These are phyloP conservation scores for Andrena marginata DNA, from an alignment of 2,888 invertebrate species.

Conservation along the genomic window DNA sequence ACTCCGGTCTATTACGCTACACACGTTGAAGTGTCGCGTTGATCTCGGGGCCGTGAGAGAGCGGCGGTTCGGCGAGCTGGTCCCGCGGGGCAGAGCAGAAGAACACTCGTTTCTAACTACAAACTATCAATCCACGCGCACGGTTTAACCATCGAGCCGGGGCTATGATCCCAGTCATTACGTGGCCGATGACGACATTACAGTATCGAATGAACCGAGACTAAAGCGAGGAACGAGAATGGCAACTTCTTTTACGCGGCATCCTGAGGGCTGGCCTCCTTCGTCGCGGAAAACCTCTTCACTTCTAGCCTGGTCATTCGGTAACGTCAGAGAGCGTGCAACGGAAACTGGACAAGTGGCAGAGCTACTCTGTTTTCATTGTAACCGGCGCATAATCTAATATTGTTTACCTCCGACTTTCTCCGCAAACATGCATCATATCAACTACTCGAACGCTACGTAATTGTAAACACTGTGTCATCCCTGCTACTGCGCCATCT, in stretches of 20 bases:
- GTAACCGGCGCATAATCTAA: no score
- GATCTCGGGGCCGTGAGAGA: conserved; percentile 50
- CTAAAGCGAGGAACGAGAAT: conserved; percentile 45
- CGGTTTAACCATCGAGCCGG: conserved; percentile 31
- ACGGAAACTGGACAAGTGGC: no score
- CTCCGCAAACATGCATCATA: no score
- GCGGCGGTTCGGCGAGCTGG: conserved; percentile 17
- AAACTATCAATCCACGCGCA: conserved; percentile 50
- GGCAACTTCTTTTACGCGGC: conserved; percentile 49
- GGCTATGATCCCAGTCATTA: conserved; percentile 56
- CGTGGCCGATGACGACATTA: conserved; percentile 50
- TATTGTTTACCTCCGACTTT: no score
- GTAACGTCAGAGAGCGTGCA: no score
- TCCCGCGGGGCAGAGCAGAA: conserved; percentile 23
- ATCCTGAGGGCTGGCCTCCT: background rate
- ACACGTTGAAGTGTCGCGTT: conserved; percentile 42
- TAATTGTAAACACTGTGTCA: no score
- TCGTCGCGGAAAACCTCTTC: background rate
- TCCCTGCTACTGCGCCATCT: no score
- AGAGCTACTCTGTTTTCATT: background rate
- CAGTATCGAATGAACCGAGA: conserved; percentile 51
- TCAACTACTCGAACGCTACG: no score
- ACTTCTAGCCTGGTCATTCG: background rate
- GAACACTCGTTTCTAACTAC: conserved; percentile 29
- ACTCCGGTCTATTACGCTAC: conserved; percentile 33